Base-by-base conservation (phyloP, 1,140 invertebrate species). In the Procambarus clarkii region DNA sequence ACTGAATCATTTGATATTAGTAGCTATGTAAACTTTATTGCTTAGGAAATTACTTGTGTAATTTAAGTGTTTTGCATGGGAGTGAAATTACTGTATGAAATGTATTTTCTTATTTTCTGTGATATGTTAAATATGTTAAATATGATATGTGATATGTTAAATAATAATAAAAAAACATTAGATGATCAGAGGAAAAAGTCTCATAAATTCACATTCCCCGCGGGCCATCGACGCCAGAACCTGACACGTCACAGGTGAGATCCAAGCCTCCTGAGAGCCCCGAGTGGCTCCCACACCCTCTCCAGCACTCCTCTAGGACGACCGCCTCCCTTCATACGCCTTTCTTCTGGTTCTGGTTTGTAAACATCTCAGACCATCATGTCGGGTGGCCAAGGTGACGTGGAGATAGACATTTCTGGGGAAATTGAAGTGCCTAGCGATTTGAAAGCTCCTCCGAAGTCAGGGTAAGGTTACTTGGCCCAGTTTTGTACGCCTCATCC, bases 321-420 rank as follows among this genome's bases (percentile, higher is more conserved):
- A 74, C 4, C 18, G 0, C 2, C 21, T 21, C 13, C 69, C n/a
- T 74, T 79, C 74, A 86, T 58, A 15, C 48, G 48, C 9, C 45
- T 77, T 48, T 24, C 71, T 15, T 74, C 21, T 45, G 44, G 13
- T 54, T 58, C n/a, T 86, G 5, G 5, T 81, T 60, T 87, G 85
- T 87, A 87, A 87, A 87, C 85, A 87, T 3, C 7, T 8, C 74
- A 18, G 74, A 15, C 85, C 85, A 87, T 34, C 58, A 89, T 89
- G 87, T 82, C 87, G 76, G 87, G 60, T 34, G 60, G 18, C 60
- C 21, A 18, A 54, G 80, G 80, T 74, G 79, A 89, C 80, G 80
- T 89, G 87, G 87, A 89, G 81, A 89, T 89, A 82, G 87, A 89
- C n/a, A 82, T 89, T 50, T 82, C 87, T 1, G 87, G 87, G 21